Evolutionary conservation across 2,888 invertebrate species (phyloP), one percentile per base, ranked within the genome.

Genomic region (Eueremaeus valkanovi): DNA sequence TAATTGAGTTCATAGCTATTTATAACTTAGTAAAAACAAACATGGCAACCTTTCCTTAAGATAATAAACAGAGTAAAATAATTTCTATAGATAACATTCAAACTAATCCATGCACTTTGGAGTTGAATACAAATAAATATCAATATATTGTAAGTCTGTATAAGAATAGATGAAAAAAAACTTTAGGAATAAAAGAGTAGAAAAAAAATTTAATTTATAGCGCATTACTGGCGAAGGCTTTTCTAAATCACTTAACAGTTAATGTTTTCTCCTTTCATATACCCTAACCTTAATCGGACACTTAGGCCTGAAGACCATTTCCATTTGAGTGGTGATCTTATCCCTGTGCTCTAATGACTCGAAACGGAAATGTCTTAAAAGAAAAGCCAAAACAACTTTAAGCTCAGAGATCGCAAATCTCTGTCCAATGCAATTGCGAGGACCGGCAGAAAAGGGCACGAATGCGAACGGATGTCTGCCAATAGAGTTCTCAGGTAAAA

Each of bases 361-460:
- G 9, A 79, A 70, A 9, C 63, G 70, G 29, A 77, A 79, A 45
- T 79, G 73, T 36, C 79, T 73, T 13, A 79, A 36, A 21, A 79
- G 55, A 29, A 76, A 76, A 18, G 79, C 78, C n/a, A 79, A 75
- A 2, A 79, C 77, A 1, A 77, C 78, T 68, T 80, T 80, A 21
- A 79, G 74, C 76, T 80, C 80, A 27, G 78, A 45, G 51, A 80
- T 72, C 2, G 80, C 80, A 36, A 80, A 80, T 18, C 77, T 74
- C 66, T 80, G 80, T 27, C 80, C 79, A 36, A 78, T 78, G 42
- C 78, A 75, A 68, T 78, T 78, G n/a, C 76, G 73, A 3, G 79
- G 79, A n/a, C 80, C 80, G 51, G 80, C 80, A 24, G 79, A 79
- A 66, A 80, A 80, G 9, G 80, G 80, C 8, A 80, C 79, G 40